Percentiles rank a stretch among this genome's conserved stretches.
phyloP scores from a whole-genome alignment of 2,888 invertebrate genomes.

The Cephus spinipes region DNA sequence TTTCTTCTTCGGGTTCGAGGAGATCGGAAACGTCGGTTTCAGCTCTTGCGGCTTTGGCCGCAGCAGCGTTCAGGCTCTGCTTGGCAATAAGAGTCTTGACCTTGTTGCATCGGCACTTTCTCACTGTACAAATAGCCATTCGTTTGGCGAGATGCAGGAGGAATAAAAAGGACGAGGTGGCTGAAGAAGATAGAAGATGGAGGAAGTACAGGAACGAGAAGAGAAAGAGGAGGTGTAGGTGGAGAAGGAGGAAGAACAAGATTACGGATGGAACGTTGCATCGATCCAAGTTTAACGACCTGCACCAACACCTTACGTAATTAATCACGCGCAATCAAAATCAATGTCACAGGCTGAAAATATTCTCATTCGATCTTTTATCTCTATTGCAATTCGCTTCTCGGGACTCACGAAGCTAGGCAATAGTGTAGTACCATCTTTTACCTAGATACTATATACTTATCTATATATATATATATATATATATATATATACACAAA shows the following conservation, averaged over 20 bases:
- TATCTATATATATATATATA: background rate
- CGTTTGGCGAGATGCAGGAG: background rate
- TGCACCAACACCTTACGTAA: background rate
- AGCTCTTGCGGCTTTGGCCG: conserved; percentile 32
- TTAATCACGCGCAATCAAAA: background rate
- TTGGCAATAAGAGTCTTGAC: background rate
- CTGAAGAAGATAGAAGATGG: background rate
- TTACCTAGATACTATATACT: background rate
- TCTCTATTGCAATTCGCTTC: background rate
- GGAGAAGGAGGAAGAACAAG: background rate
- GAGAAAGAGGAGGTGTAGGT: conserved; percentile 15
- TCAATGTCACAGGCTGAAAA: background rate
- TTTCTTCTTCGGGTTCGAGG: background rate
- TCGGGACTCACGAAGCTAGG: background rate
- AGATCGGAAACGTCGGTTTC: background rate
- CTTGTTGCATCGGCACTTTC: background rate
- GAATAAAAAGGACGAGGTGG: background rate
- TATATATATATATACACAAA: background rate
- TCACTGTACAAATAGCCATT: background rate
- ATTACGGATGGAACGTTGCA: background rate
- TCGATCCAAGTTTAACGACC: background rate
- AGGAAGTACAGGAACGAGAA: background rate
- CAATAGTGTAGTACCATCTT: background rate
- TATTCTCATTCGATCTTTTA: background rate
- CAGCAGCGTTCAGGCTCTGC: conserved; percentile 32